Conservation (phyloP, 2,888 invertebrate species). For the Venusia cambrica region DNA sequence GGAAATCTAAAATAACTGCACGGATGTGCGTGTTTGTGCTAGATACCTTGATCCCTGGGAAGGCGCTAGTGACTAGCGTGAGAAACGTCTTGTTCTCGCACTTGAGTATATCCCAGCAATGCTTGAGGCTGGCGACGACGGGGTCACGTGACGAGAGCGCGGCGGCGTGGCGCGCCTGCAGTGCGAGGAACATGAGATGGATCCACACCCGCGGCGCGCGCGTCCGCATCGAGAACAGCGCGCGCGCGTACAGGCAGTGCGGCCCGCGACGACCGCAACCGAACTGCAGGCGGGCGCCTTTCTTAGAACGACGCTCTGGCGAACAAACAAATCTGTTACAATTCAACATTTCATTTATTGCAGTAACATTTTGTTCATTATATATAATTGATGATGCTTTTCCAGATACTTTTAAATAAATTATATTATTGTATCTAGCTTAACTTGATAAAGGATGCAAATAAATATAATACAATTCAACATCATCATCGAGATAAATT, state of each 20-base stretch:
- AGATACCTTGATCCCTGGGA: slow-evolving; percentile 90
- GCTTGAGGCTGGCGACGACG: slow-evolving; percentile 90
- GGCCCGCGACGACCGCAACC: slow-evolving; percentile 92
- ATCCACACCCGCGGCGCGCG: slow-evolving; percentile 95
- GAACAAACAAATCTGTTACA: slow-evolving; percentile 83
- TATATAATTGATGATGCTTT: too few species aligned
- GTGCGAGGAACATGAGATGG: slow-evolving; percentile 96
- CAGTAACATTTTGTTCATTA: too few species aligned
- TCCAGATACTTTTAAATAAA: too few species aligned
- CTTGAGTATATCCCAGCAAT: slow-evolving; percentile 97
- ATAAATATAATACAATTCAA: too few species aligned
- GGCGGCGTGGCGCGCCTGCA: slow-evolving; percentile 90
- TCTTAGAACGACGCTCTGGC: slow-evolving; percentile 92
- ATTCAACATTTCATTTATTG: too few species aligned
- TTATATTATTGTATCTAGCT: too few species aligned
- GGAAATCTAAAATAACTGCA: too few species aligned
- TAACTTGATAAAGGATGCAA: too few species aligned
- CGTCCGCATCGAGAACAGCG: slow-evolving; percentile 89
- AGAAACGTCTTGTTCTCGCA: slow-evolving; percentile 94
- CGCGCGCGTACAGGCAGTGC: slow-evolving; percentile 94
- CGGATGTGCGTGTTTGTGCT: too few species aligned
- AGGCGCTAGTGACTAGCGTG: slow-evolving; percentile 95
- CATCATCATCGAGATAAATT: too few species aligned
- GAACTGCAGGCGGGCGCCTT: slow-evolving; percentile 93
- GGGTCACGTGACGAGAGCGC: slow-evolving; percentile 91